Conservation (phyloP, 2,797 vertebrate genomes). For the Lycodopsis pacificus region DNA sequence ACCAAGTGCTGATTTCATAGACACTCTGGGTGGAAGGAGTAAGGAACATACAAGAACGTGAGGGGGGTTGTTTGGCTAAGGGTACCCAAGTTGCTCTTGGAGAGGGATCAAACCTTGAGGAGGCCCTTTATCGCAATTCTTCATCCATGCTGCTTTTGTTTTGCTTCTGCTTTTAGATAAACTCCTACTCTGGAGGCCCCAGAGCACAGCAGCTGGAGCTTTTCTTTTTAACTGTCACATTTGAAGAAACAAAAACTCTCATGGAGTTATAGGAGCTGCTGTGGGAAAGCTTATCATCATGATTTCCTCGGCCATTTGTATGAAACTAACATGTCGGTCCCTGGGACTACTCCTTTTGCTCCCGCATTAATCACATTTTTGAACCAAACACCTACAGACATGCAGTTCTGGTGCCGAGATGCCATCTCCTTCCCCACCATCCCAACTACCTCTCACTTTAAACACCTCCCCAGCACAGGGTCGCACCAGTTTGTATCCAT, state of each 20-base stretch:
- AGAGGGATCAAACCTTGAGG: conserved; percentile 86
- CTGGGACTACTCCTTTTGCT: conserved; percentile 77
- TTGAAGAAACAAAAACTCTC: conserved; percentile 75
- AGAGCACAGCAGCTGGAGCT: conserved; percentile 21
- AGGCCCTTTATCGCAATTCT: conserved; percentile 80
- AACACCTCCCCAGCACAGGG: too few relatives aligned
- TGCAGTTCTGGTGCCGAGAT: conserved; percentile 88
- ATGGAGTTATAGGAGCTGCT: conserved; percentile 67
- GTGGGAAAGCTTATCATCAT: conserved; percentile 83
- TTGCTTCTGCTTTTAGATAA: conserved; percentile 91
- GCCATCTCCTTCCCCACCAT: conserved; percentile 68
- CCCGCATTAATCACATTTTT: conserved; percentile 92
- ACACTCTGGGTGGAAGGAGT: conserved; percentile 79
- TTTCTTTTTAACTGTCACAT: conserved; percentile 51
- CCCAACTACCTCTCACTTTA: conserved; percentile 4
- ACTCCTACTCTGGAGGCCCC: conserved; percentile 77
- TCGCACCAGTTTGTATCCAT: not conserved
- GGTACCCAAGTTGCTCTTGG: conserved; percentile 89
- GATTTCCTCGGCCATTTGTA: conserved; percentile 84
- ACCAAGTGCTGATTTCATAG: conserved; percentile 82
- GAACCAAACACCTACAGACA: conserved; percentile 92
- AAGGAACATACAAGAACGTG: conserved; percentile 53
- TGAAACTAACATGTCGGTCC: conserved; percentile 87
- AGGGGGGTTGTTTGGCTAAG: conserved; percentile 80
- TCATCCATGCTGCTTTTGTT: conserved; percentile 86